phyloP scores from a whole-genome alignment of 2,797 vertebrate species.

The Echeneis naucrates region DNA sequence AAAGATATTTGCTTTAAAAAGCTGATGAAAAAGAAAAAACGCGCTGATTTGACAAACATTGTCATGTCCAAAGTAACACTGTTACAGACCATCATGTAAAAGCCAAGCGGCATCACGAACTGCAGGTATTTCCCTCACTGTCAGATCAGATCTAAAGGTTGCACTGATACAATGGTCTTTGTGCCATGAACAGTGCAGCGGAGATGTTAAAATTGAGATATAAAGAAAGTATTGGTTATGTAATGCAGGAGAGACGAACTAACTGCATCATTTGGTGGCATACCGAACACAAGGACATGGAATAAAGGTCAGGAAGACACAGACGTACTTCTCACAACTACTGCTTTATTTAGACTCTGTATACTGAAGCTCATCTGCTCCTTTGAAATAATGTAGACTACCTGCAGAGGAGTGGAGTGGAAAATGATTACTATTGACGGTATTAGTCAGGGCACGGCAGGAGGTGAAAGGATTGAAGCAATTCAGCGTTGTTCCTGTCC shows the following conservation, averaged over 20 bases:
- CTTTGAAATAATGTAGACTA: neutral
- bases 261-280: conserved; percentile 41
- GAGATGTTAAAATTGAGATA: neutral
- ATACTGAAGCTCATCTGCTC: conserved; percentile 9
- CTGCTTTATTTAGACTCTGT: conserved; percentile 11
- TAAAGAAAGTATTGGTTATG: conserved; percentile 16
- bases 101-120: conserved; percentile 26
- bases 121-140: conserved; percentile 29
- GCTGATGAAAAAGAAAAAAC: too few species aligned
- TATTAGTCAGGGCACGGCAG: conserved; percentile 7
- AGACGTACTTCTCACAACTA: conserved; percentile 11
- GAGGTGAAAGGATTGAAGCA: conserved; percentile 16
- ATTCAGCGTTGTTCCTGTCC: conserved; percentile 46
- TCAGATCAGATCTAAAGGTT: conserved; percentile 43
- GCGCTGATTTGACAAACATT: too few species aligned
- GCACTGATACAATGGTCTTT: conserved; percentile 53
- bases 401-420: neutral
- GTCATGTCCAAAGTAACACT: too few species aligned
- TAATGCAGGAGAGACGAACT: conserved; percentile 13
- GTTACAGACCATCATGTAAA: conserved; percentile 19
- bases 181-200: conserved; percentile 37
- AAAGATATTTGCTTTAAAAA: too few species aligned
- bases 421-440: neutral
- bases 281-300: conserved; percentile 25
- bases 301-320: conserved; percentile 37